Evolutionary conservation across 2,113 vertebrate species (phyloP).

Genomic region (rabbit (Oryctolagus cuniculus)): mOryCun1.1 NC_091440.1:51792001-51792500

Average conservation of each 20-base stretch:
- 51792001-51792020: not conserved
- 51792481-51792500: not conserved
- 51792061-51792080: not conserved
- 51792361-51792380: not conserved
- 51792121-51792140: not conserved
- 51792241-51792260: not conserved
- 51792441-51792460: not conserved
- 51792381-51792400: not conserved
- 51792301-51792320: not conserved
- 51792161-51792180: not conserved
- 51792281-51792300: not conserved
- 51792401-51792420: not conserved
- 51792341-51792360: not conserved
- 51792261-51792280: not conserved
- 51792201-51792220: not conserved
- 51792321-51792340: not conserved
- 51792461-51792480: not conserved
- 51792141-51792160: not conserved
- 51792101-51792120: not conserved
- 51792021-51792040: not conserved
- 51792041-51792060: not conserved
- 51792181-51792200: not conserved
- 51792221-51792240: not conserved
- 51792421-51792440: not conserved
- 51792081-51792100: not conserved